Evolutionary conservation across 2,113 vertebrate genomes (phyloP), one percentile per base, ranked within the genome.

Genomic region (Chaenocephalus aceratus): DNA sequence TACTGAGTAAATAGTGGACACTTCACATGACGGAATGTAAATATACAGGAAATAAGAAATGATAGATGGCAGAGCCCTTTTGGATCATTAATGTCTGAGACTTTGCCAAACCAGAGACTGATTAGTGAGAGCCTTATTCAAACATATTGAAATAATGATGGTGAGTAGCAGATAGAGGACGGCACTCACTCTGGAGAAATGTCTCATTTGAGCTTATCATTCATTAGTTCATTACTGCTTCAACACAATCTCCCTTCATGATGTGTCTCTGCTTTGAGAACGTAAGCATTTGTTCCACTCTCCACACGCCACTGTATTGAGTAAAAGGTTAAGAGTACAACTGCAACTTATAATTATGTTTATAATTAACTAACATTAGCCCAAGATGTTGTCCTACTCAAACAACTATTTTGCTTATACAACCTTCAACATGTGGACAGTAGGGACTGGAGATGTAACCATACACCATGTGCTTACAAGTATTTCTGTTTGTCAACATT

Each of bases 151-250:
- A 51, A 49, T 70, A 49, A 75, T 44, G 66, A 41, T 5, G 18
- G 6, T 52, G 34, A 71, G 61, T 36, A 56, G 75, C 52, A 75
- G 75, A 82, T 18, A 30, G 41, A 21, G 52, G 3, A 5, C 18
- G 15, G 49, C 11, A 64, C 34, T 49, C n/a, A 58, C 45, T 63
- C 34, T 68, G 58, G 59, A 45, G 64, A 51, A 70, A 34, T 59
- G 41, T 36, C 73, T 52, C 3, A 74, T 70, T 53, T 66, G 63
- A 30, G 18, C 58, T 46, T 69, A 73, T 65, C 16, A 54, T 72
- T 16, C 49, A 60, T 26, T 46, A 21, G 56, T 23, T 61, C 23
- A 34, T 66, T 60, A 44, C 15, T 16, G 53, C 58, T 18, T 56
- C 30, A 80, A 56, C 2, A 8, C 41, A 44, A 7, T n/a, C n/a